These are phyloP conservation scores for Dinothrombium tinctorium DNA, from an alignment of 1,140 invertebrate species.

Conservation along the genomic window DNA sequence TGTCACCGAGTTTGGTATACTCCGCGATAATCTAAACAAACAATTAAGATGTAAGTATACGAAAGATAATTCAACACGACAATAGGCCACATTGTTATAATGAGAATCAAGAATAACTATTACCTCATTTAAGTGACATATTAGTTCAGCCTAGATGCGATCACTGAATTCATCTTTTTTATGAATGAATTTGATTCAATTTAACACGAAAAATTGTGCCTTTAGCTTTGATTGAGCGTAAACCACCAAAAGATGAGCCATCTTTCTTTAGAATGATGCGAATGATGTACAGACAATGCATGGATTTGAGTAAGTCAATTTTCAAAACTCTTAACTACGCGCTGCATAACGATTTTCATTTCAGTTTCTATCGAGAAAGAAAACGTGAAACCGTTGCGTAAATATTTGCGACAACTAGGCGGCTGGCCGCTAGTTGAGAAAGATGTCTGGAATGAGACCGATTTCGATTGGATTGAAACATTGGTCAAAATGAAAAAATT, in stretches of 20 bases:
- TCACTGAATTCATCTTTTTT: neutral
- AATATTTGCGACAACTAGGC: slow-evolving; percentile 35
- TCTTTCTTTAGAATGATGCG: slow-evolving; percentile 1
- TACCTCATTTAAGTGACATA: too few relatives aligned
- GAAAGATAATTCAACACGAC: neutral
- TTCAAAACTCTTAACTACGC: neutral
- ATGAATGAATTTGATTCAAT: neutral
- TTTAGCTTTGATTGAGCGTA: slow-evolving; percentile 18
- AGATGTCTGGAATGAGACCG: slow-evolving; percentile 26
- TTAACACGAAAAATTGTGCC: neutral
- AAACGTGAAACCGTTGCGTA: neutral
- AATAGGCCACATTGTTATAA: neutral
- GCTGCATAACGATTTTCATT: neutral
- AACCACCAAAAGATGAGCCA: neutral
- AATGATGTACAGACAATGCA: slow-evolving; percentile 4
- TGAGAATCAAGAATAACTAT: neutral
- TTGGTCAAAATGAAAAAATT: slow-evolving; percentile 48
- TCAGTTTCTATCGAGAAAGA: neutral
- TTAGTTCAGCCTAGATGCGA: neutral
- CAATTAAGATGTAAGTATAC: slow-evolving; percentile 1
- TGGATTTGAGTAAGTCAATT: slow-evolving; percentile 5
- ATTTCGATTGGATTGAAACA: slow-evolving; percentile 52
- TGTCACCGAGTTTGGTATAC: slow-evolving; percentile 1
- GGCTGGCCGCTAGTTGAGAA: slow-evolving; percentile 72
- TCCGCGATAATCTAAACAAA: slow-evolving; percentile 2